Evolutionary conservation across 2,797 vertebrate genomes (phyloP).

Genomic region (Leuciscus waleckii): DNA sequence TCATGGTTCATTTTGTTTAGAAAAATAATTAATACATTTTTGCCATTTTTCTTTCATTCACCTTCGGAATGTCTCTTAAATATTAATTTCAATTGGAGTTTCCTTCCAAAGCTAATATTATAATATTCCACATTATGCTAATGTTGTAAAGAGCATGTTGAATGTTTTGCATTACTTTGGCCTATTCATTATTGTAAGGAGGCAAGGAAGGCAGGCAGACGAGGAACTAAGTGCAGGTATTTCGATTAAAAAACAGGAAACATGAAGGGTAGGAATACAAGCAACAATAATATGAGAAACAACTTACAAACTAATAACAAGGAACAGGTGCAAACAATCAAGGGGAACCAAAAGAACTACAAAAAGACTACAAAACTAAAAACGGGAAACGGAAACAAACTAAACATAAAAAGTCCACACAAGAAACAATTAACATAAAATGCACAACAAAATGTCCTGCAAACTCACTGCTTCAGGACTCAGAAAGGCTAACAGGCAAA

Average conservation of each 20-base stretch:
- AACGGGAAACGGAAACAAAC: background rate
- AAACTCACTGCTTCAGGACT: no score
- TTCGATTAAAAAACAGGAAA: background rate
- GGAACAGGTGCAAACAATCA: background rate
- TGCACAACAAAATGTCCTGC: background rate
- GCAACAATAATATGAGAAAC: background rate
- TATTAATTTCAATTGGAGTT: background rate
- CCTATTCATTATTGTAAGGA: background rate
- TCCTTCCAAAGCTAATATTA: background rate
- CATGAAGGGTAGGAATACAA: background rate
- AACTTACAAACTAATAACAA: background rate
- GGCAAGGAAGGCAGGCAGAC: background rate
- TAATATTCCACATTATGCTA: background rate
- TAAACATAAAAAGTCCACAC: background rate
- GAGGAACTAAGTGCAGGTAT: background rate
- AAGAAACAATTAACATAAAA: background rate
- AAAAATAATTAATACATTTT: background rate
- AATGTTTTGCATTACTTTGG: background rate
- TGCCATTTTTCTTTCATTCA: background rate
- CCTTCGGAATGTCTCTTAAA: background rate
- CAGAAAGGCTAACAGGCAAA: background rate
- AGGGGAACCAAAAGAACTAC: background rate
- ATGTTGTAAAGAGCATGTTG: background rate
- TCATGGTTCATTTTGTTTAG: slow-evolving; percentile 4
- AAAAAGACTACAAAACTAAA: background rate